Evolutionary conservation across 2,797 vertebrate species (phyloP), one percentile per base, ranked within the genome.

Genomic region (Arnoldichthys spilopterus): DNA sequence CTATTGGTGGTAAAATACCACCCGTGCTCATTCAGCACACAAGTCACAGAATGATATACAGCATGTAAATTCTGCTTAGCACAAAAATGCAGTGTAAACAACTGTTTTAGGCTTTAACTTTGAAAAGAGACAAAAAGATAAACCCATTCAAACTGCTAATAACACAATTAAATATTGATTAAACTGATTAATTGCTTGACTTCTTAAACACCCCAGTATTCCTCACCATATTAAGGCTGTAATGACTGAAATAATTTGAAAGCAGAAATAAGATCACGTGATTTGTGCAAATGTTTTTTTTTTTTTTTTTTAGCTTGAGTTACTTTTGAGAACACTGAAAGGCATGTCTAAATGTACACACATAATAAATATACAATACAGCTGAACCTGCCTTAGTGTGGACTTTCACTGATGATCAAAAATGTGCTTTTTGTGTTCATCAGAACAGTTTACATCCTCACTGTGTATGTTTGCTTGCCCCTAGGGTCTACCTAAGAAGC

Each of bases 1-100:
- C 59, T 28, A 20, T 62, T 62, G 59, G 59, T 62, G 59, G 59
- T 34, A 22, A 32, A 62, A 62, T 62, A 62, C 59, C 59, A 20
- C 28, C 59, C 59, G 2, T 62, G 59, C 59, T 20, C 30, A 62
- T 34, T 62, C 59, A 32, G 59, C 20, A 20, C 59, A 20, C 30
- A 8, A 34, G 59, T 9, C 30, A 9, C 28, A 34, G 28, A 61
- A 32, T 61, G 5, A 20, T 20, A 62, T 7, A 32, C 13, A 30
- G 26, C 58, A 16, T 9, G 7, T 2, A 62, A 34, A 34, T 32
- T 12, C 59, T 62, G 32, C 6, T 34, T 15, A 62, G 28, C 30
- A 62, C 30, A 18, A 6, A 12, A 12, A 61, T 61, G 58, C 11
- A 30, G 24, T 6, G 28, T 30, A 15, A 59, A 59, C 16, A 16